A percentile compares a stretch with the other conserved stretches of the same genome.
Conservation (phyloP, 2,888 invertebrate species). For the Globia sparganii region DNA sequence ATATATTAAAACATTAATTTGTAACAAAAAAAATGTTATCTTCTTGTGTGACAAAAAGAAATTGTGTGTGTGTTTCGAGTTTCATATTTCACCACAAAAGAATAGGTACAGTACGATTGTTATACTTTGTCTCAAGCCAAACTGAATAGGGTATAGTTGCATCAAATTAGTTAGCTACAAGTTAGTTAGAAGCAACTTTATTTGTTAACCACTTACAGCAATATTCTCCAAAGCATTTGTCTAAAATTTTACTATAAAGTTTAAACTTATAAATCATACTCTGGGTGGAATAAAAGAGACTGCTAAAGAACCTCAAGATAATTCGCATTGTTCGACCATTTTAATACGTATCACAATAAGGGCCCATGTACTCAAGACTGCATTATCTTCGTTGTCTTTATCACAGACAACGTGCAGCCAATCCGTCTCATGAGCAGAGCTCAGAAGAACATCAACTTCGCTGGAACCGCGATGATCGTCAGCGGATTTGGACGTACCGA, state of each 20-base stretch:
- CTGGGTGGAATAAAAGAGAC: neutral
- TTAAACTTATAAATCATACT: neutral
- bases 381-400: neutral
- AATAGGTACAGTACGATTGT: too few relatives aligned
- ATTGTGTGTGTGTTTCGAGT: too few relatives aligned
- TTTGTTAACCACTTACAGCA: neutral
- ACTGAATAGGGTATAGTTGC: too few relatives aligned
- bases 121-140: too few relatives aligned
- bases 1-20: too few relatives aligned
- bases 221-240: neutral
- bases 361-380: neutral
- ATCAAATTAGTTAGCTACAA: neutral
- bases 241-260: neutral
- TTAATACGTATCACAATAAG: neutral
- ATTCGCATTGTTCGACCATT: neutral
- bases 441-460: conserved; percentile 40
- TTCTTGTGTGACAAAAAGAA: too few relatives aligned
- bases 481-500: conserved; percentile 57
- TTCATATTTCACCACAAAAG: too few relatives aligned
- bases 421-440: conserved; percentile 46
- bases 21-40: too few relatives aligned
- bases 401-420: conserved; percentile 38
- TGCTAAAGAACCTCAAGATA: neutral
- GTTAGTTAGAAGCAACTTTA: neutral
- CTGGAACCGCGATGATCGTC: conserved; percentile 25